These are phyloP conservation scores for Cephus nigrinus DNA, from an alignment of 2,888 invertebrate genomes.

Conservation along the genomic window DNA sequence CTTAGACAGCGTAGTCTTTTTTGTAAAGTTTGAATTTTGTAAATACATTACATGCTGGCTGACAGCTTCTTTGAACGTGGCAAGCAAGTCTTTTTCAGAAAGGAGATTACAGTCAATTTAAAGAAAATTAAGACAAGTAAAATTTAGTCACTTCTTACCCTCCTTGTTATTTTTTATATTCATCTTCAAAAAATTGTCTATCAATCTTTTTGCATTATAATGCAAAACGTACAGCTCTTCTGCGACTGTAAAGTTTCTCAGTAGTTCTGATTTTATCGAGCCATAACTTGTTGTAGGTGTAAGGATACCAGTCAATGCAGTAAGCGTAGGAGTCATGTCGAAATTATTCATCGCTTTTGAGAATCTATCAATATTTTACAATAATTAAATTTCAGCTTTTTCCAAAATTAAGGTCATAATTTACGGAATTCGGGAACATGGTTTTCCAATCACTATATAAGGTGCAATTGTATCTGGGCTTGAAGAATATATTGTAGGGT, in stretches of 20 bases:
- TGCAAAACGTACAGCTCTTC: slow-evolving; percentile 13
- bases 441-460: not conserved
- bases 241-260: not conserved
- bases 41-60: not conserved
- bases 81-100: not conserved
- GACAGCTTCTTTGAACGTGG: not conserved
- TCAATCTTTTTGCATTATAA: slow-evolving; percentile 9
- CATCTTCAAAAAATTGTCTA: not conserved
- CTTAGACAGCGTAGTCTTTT: not conserved
- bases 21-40: not conserved
- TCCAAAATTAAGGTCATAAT: not conserved
- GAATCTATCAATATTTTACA: not conserved
- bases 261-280: not conserved
- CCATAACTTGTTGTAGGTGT: slow-evolving; percentile 10
- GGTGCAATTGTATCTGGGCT: not conserved
- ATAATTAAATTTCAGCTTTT: not conserved
- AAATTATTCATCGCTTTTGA: not conserved
- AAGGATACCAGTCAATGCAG: slow-evolving; percentile 10
- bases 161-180: not conserved
- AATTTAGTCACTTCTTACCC: not conserved
- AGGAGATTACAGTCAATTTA: not conserved
- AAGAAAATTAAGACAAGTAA: not conserved
- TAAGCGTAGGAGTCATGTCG: slow-evolving; percentile 11
- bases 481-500: not conserved
- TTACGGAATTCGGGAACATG: not conserved